Conservation (phyloP, 2,888 invertebrate genomes). For the Agapostemon virescens region DNA sequence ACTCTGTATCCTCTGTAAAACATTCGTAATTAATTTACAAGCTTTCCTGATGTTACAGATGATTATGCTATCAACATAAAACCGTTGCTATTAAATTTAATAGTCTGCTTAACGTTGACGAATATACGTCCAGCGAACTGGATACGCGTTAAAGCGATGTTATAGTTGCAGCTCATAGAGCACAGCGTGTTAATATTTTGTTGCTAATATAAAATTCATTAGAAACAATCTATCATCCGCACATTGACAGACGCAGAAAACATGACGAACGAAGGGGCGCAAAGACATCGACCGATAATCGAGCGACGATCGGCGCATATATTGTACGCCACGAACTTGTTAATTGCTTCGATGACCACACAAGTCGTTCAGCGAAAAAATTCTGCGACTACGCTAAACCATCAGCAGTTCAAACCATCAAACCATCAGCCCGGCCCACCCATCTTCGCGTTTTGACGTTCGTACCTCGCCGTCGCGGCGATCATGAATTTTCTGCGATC, state of each 20-base stretch:
- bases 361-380: conserved; percentile 60
- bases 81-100: neutral
- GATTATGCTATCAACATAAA: neutral
- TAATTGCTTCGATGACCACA: conserved; percentile 61
- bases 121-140: neutral
- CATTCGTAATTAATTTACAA: neutral
- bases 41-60: neutral
- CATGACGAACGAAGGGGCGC: neutral
- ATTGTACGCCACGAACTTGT: conserved; percentile 41
- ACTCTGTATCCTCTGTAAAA: neutral
- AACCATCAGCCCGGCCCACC: conserved; percentile 38
- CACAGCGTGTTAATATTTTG: neutral
- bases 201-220: neutral
- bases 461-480: conserved; percentile 19
- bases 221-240: neutral
- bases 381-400: conserved; percentile 67
- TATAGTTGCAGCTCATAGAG: neutral
- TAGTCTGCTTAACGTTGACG: neutral
- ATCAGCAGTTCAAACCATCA: conserved; percentile 30
- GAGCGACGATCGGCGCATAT: conserved; percentile 17
- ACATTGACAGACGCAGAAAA: conserved; percentile 3
- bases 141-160: too few relatives aligned
- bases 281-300: conserved; percentile 17
- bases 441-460: conserved; percentile 40
- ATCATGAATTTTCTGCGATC: conserved; percentile 49